Conservation (phyloP, 1,140 invertebrate genomes). For the Vanessa atalanta region DNA sequence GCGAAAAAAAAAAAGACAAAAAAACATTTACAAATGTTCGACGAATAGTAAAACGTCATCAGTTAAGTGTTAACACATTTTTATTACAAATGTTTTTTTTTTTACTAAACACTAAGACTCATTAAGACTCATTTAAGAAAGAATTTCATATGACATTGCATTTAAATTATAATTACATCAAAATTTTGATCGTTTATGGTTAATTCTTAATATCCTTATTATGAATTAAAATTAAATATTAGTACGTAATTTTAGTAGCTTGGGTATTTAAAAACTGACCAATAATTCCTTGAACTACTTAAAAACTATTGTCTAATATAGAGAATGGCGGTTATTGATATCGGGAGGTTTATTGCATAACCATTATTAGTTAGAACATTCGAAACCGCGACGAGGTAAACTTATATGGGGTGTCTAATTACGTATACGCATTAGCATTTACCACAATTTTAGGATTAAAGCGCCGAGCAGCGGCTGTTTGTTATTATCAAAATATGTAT, state of each 20-base stretch:
- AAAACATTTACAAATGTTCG: too few relatives aligned
- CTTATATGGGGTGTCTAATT: constrained; percentile 50
- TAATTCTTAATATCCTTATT: too few relatives aligned
- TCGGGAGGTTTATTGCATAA: constrained; percentile 48
- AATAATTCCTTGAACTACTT: constrained; percentile 26
- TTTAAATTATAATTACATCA: too few relatives aligned
- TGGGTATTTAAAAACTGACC: neutral
- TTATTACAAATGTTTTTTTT: too few relatives aligned
- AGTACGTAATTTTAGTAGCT: neutral
- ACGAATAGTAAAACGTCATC: too few relatives aligned
- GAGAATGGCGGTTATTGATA: constrained; percentile 47
- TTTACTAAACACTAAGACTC: too few relatives aligned
- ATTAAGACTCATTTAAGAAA: too few relatives aligned
- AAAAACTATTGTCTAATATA: constrained; percentile 32
- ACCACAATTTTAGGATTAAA: constrained; percentile 21
- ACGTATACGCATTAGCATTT: constrained; percentile 48
- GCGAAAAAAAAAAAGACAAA: too few relatives aligned
- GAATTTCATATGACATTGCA: too few relatives aligned
- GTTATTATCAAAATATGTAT: neutral
- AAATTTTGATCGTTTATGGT: neutral
- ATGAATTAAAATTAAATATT: neutral
- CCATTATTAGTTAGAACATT: constrained; percentile 24
- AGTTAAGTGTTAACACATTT: too few relatives aligned
- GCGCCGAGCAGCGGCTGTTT: neutral
- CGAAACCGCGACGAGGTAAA: constrained; percentile 56